These are phyloP conservation scores for Chloroclystis v-ata DNA, from an alignment of 2,888 invertebrate genomes.

Conservation along the genomic window DNA sequence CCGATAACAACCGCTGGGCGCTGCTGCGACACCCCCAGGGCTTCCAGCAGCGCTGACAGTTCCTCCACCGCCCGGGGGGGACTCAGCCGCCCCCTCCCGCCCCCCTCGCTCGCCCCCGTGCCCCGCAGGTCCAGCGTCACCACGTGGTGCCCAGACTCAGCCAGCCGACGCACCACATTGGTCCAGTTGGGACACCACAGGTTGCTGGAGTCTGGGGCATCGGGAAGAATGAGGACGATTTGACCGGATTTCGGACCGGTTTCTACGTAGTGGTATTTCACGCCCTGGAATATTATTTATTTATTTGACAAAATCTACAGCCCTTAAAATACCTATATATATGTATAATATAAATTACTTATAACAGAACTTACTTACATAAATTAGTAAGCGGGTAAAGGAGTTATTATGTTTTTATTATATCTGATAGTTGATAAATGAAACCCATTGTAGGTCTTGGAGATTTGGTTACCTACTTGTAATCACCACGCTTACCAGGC, in stretches of 20 bases:
- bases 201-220: slow-evolving; percentile 60
- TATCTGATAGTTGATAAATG: too few species aligned
- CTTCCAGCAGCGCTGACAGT: slow-evolving; percentile 50
- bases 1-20: slow-evolving; percentile 61
- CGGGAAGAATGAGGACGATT: slow-evolving; percentile 58
- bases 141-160: slow-evolving; percentile 55
- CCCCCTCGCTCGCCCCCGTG: slow-evolving; percentile 65
- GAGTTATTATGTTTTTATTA: too few species aligned
- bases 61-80: slow-evolving; percentile 65
- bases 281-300: slow-evolving; percentile 63
- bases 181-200: slow-evolving; percentile 62
- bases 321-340: too few species aligned
- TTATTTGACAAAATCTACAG: too few species aligned
- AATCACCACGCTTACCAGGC: too few species aligned
- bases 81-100: slow-evolving; percentile 51
- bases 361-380: too few species aligned
- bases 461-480: too few species aligned
- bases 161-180: slow-evolving; percentile 47
- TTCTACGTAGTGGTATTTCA: slow-evolving; percentile 72
- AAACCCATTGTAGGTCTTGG: too few species aligned
- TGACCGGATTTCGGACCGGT: slow-evolving; percentile 59
- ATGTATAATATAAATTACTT: too few species aligned
- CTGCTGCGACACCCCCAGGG: slow-evolving; percentile 54
- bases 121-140: slow-evolving; percentile 66
- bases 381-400: too few species aligned